Evolutionary conservation across 1,140 invertebrate genomes (phyloP).

Genomic region (Metaphire vulgaris): DNA sequence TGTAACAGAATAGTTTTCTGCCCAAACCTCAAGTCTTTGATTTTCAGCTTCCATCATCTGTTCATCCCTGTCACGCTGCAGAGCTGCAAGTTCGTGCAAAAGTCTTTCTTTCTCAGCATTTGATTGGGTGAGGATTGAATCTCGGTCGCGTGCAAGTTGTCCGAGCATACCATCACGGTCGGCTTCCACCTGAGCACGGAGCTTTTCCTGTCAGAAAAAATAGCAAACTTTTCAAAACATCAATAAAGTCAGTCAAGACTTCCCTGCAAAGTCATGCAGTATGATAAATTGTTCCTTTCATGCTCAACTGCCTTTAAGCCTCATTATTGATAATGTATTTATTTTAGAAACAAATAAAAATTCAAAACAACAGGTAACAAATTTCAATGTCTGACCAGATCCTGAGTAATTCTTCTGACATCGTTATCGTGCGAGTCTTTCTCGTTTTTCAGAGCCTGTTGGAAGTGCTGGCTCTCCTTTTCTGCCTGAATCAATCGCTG

Average conservation of each 20-base stretch:
- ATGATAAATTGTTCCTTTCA: no score
- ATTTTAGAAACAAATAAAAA: not conserved
- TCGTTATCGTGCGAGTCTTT: constrained; percentile 52
- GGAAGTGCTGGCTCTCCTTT: constrained; percentile 47
- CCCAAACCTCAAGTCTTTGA: constrained; percentile 51
- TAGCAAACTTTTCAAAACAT: not conserved
- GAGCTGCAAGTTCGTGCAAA: constrained; percentile 39
- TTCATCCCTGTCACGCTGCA: constrained; percentile 48
- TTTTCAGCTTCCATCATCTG: constrained; percentile 50
- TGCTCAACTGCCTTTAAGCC: no score
- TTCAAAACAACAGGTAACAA: not conserved
- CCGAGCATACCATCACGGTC: not conserved
- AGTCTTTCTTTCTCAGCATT: constrained; percentile 46
- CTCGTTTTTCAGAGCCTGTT: constrained; percentile 47
- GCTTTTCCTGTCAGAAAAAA: not conserved
- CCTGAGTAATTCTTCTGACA: constrained; percentile 46
- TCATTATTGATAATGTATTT: no score
- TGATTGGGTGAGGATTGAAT: not conserved
- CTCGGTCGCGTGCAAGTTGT: not conserved
- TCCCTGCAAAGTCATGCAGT: no score
- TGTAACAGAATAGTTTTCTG: no score
- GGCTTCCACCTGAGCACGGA: not conserved
- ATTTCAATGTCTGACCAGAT: constrained; percentile 38
- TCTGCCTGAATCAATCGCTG: constrained; percentile 44
- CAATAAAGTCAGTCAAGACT: not conserved